These are phyloP conservation scores for Alentia gelatinosa DNA, from an alignment of 2,888 invertebrate species.

Conservation along the genomic window DNA sequence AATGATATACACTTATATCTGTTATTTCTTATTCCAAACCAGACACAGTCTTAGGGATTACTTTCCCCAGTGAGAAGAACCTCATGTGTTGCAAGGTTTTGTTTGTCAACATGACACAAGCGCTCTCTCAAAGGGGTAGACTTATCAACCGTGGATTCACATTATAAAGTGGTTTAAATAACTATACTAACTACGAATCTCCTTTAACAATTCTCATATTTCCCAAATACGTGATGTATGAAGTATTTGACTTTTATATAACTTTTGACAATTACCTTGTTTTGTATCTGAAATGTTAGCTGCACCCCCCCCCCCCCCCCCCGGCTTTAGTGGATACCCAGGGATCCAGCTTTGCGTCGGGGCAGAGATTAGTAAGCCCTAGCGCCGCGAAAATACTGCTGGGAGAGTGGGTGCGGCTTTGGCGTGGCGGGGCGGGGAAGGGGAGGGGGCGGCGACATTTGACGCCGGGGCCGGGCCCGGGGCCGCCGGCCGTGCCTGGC, in stretches of 20 bases:
- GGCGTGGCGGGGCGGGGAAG: background rate
- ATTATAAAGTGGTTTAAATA: no score
- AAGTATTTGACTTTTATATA: background rate
- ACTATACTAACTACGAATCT: no score
- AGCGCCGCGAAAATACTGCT: background rate
- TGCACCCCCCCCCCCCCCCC: background rate
- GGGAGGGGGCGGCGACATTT: conserved; percentile 28
- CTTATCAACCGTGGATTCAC: no score
- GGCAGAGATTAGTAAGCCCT: background rate
- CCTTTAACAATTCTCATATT: no score
- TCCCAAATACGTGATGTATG: no score
- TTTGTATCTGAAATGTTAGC: background rate
- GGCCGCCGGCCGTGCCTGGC: conserved; percentile 16
- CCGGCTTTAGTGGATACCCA: background rate
- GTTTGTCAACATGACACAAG: no score
- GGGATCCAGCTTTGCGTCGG: background rate
- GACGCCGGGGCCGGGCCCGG: conserved; percentile 12
- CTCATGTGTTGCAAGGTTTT: no score
- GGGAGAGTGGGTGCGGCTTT: background rate
- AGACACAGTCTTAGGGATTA: no score
- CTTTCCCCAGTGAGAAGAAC: no score
- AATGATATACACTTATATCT: no score
- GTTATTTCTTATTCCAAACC: no score
- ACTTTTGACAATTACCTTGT: background rate
- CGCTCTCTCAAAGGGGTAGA: no score